A percentile compares a stretch with the other conserved stretches of the same genome.
These are phyloP conservation scores for Hemiprocne comata DNA, from an alignment of 2,113 vertebrate genomes.

Conservation along the genomic window DNA sequence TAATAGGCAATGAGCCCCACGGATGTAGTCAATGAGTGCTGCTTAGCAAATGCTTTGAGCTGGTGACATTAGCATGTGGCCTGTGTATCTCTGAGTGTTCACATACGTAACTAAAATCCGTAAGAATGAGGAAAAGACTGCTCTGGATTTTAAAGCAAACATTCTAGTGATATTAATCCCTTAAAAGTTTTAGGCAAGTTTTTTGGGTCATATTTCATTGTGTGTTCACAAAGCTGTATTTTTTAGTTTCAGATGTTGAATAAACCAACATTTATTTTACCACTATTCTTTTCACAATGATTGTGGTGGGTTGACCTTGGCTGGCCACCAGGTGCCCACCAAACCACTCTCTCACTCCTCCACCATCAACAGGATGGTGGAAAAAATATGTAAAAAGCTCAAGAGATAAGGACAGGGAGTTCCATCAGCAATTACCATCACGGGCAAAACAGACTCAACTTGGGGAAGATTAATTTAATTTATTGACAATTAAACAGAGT, in stretches of 20 bases:
- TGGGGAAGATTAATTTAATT: not conserved
- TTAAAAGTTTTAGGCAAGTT: not conserved
- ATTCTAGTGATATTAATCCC: not conserved
- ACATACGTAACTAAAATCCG: not conserved
- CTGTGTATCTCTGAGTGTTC: not conserved
- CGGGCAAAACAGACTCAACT: not conserved
- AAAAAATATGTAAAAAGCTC: not conserved
- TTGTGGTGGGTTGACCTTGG: not conserved
- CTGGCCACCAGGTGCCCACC: not conserved
- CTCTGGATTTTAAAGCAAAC: not conserved
- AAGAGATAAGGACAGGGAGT: not conserved
- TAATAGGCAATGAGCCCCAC: slow-evolving; percentile 34
- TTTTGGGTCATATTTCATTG: not conserved
- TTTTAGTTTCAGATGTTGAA: not conserved
- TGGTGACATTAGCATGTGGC: not conserved
- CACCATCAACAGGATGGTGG: not conserved
- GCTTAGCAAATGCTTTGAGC: slow-evolving; percentile 11
- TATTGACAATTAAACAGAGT: not conserved
- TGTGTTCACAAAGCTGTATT: not conserved
- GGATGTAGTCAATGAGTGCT: slow-evolving; percentile 29
- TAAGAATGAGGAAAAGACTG: not conserved
- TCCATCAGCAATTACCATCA: not conserved
- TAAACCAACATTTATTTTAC: not conserved
- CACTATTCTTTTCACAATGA: not conserved
- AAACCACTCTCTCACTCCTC: not conserved